Evolutionary conservation across 2,888 invertebrate genomes (phyloP), one percentile per base, ranked within the genome.

Genomic region (Erebia aethiops): DNA sequence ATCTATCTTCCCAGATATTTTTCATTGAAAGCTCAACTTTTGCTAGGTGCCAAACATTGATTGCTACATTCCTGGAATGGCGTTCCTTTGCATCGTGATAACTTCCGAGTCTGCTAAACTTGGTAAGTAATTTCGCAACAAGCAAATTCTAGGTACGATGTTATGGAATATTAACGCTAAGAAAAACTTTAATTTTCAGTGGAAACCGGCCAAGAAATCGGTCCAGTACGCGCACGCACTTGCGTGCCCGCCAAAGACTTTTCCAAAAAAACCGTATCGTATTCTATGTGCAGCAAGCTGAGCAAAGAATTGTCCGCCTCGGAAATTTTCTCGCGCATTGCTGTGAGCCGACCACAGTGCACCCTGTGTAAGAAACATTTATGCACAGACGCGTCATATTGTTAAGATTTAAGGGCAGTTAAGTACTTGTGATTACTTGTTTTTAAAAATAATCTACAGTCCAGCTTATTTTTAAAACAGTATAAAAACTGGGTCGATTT

Each of bases 11-110:
- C 0, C 4, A 57, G 13, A 11, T 26, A n/a, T 57, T 57, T 13
- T 11, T 26, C 0, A 4, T 26, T 26, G 14, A 51, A 41, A 56
- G 18, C 21, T 21, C 35, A 46, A 62, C 63, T 21, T 54, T 43
- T 57, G 51, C 16, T 81, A 92, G 92, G 89, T 93, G 0, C 92
- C 93, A 7, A 91, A 90, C 79, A 92, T 92, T 61, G 92, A 92
- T 77, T 93, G 93, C 80, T 92, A 92, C 83, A 92, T 92, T 71
- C 92, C 91, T n/a, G 91, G 92, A 46, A 91, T 92, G 91, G 89
- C 84, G 54, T 92, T 92, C 80, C 81, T 90, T 54, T 93, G 93
- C 79, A 87, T 92, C 74, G 87, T 92, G 57, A 92, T 93, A 77
- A 93, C 92, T 0, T 89, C 92, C 0, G 92, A 93, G 77, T 91